phyloP scores from a whole-genome alignment of 2,113 vertebrate genomes.

The Plecturocebus donacophilus region DNA sequence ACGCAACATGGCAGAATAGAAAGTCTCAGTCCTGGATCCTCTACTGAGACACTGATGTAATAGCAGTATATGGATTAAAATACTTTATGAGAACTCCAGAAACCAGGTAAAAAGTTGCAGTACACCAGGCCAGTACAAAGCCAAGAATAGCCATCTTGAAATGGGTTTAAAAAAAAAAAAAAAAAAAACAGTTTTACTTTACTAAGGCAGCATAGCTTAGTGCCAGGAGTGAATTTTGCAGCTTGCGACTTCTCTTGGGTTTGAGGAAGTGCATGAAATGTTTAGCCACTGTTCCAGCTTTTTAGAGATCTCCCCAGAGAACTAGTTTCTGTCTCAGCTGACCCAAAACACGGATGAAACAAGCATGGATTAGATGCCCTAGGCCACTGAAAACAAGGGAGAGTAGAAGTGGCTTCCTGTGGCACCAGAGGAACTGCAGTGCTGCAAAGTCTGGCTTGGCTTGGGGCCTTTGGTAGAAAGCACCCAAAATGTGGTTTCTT shows the following conservation, averaged over 20 bases:
- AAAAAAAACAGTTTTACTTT: neutral
- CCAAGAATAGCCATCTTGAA: neutral
- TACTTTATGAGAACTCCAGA: neutral
- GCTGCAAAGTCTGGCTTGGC: neutral
- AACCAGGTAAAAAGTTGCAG: neutral
- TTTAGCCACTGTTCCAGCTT: neutral
- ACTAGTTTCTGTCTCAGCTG: neutral
- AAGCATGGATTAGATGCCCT: neutral
- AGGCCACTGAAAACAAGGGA: neutral
- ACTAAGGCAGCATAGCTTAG: neutral
- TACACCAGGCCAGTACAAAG: neutral
- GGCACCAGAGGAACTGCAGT: neutral
- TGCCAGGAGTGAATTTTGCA: neutral
- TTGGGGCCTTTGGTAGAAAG: neutral
- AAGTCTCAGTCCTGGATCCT: neutral
- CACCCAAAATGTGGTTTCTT: neutral
- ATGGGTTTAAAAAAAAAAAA: neutral
- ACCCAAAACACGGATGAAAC: neutral
- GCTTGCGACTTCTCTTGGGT: neutral
- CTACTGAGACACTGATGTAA: neutral
- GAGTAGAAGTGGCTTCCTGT: neutral
- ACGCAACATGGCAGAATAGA: neutral
- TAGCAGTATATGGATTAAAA: neutral
- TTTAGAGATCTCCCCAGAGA: neutral
- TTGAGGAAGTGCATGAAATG: neutral